phyloP scores from a whole-genome alignment of 2,888 invertebrate species.

The Myopa tessellatipennis region DNA sequence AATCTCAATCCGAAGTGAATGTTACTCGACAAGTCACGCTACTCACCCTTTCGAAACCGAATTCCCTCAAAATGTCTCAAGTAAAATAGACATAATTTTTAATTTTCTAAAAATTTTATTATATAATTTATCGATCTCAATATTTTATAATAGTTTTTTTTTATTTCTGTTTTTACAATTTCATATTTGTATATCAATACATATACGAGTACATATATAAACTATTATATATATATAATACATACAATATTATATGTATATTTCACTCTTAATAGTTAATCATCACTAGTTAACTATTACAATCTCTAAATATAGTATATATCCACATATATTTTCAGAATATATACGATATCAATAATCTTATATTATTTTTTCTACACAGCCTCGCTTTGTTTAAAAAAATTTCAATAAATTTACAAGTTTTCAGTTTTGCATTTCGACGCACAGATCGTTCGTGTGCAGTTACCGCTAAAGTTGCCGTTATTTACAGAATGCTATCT shows the following conservation, averaged over 20 bases:
- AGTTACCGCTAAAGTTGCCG: neutral
- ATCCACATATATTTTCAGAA: neutral
- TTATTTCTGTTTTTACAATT: conserved; percentile 50
- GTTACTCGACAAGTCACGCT: too few species aligned
- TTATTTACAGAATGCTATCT: conserved; percentile 5
- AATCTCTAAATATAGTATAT: conserved; percentile 32
- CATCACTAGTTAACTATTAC: conserved; percentile 30
- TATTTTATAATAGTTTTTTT: conserved; percentile 36
- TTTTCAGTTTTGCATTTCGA: conserved; percentile 1
- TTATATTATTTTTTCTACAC: conserved; percentile 57
- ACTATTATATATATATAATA: conserved; percentile 36
- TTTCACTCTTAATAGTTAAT: conserved; percentile 8
- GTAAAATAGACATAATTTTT: neutral
- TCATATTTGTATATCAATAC: conserved; percentile 42
- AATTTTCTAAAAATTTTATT: conserved; percentile 59
- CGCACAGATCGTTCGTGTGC: neutral
- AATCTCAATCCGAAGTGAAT: too few species aligned
- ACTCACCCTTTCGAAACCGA: too few species aligned
- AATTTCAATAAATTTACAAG: conserved; percentile 58
- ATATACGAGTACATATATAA: conserved; percentile 40
- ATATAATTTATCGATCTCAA: conserved; percentile 60
- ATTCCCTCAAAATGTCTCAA: too few species aligned
- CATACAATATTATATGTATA: neutral
- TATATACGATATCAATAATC: conserved; percentile 31
- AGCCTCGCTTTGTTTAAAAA: conserved; percentile 66